A percentile compares a stretch with the other conserved stretches of the same genome.
Evolutionary conservation across 2,888 invertebrate genomes (phyloP).

Genomic region (Dascillus cervinus): DNA sequence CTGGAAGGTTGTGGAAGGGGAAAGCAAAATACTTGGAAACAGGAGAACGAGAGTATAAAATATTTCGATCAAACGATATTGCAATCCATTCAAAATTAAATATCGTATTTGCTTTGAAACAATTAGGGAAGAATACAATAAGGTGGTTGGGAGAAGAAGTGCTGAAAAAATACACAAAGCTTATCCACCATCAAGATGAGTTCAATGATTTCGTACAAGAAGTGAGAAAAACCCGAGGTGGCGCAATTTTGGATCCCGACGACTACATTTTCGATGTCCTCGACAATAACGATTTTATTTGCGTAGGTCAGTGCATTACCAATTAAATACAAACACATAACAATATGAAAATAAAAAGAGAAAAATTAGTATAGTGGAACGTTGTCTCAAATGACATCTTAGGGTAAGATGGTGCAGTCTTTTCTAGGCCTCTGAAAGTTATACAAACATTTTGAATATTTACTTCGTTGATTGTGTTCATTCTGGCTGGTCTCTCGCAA

Average conservation of each 20-base stretch:
- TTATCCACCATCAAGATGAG: slow-evolving; percentile 24
- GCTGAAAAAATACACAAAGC: slow-evolving; percentile 41
- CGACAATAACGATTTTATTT: slow-evolving; percentile 54
- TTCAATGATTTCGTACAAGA: slow-evolving; percentile 36
- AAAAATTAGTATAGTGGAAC: too few species aligned
- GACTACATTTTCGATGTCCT: slow-evolving; percentile 48
- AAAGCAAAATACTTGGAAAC: too few species aligned
- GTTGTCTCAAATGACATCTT: too few species aligned
- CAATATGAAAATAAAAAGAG: too few species aligned
- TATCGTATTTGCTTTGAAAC: not conserved
- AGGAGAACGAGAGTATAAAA: too few species aligned
- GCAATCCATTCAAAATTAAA: not conserved
- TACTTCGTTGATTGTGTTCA: too few species aligned
- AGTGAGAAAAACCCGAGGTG: slow-evolving; percentile 50
- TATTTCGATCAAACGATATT: not conserved
- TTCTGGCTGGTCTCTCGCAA: too few species aligned
- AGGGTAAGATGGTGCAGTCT: too few species aligned
- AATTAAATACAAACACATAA: too few species aligned
- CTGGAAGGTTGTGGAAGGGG: too few species aligned
- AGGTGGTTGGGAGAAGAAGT: slow-evolving; percentile 50
- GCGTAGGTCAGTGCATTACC: slow-evolving; percentile 51
- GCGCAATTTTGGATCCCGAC: slow-evolving; percentile 50
- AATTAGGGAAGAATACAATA: slow-evolving; percentile 39
- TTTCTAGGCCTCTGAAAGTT: too few species aligned
- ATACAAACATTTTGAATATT: too few species aligned